These are phyloP conservation scores for Drosophila leontia DNA, from an alignment of 1,140 invertebrate genomes.

Conservation along the genomic window DNA sequence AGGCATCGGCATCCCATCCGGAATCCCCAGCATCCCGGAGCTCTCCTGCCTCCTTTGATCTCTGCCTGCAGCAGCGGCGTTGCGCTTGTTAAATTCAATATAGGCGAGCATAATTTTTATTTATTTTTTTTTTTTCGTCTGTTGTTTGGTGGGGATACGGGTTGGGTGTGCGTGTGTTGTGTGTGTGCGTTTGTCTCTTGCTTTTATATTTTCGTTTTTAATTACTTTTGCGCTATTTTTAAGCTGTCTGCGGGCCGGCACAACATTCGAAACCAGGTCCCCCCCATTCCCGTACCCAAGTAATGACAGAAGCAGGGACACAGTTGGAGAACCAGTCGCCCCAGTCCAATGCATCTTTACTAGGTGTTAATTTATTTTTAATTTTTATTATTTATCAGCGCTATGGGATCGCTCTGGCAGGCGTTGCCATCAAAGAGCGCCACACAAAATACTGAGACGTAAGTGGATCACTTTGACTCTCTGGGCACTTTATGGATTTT, in stretches of 20 bases:
- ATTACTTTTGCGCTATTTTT: slow-evolving; percentile 82
- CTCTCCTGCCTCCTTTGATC: slow-evolving; percentile 61
- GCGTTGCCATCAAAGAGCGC: slow-evolving; percentile 51
- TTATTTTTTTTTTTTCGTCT: slow-evolving; percentile 24
- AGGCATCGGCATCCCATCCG: slow-evolving; percentile 23
- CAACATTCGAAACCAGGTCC: slow-evolving; percentile 35
- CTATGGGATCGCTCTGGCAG: slow-evolving; percentile 57
- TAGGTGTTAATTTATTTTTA: slow-evolving; percentile 84
- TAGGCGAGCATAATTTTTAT: slow-evolving; percentile 51
- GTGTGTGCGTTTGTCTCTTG: slow-evolving; percentile 50
- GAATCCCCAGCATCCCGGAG: slow-evolving; percentile 13
- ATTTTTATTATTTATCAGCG: slow-evolving; percentile 82
- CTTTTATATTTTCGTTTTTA: slow-evolving; percentile 77
- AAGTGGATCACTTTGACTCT: slow-evolving; percentile 27
- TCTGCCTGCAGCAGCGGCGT: slow-evolving; percentile 40
- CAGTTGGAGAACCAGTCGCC: slow-evolving; percentile 13
- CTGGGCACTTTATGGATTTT: slow-evolving; percentile 13
- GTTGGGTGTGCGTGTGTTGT: slow-evolving; percentile 4
- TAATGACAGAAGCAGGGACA: slow-evolving; percentile 40
- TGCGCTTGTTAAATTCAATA: slow-evolving; percentile 79
- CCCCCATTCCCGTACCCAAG: slow-evolving; percentile 17
- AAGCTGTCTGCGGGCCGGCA: slow-evolving; percentile 62
- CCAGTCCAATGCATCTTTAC: slow-evolving; percentile 61
- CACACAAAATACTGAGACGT: slow-evolving; percentile 16
- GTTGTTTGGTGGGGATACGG: slow-evolving; percentile 40